A percentile compares a stretch with the other conserved stretches of the same genome.
phyloP scores from a whole-genome alignment of 2,113 vertebrate species.

The Vicugna pacos region DNA sequence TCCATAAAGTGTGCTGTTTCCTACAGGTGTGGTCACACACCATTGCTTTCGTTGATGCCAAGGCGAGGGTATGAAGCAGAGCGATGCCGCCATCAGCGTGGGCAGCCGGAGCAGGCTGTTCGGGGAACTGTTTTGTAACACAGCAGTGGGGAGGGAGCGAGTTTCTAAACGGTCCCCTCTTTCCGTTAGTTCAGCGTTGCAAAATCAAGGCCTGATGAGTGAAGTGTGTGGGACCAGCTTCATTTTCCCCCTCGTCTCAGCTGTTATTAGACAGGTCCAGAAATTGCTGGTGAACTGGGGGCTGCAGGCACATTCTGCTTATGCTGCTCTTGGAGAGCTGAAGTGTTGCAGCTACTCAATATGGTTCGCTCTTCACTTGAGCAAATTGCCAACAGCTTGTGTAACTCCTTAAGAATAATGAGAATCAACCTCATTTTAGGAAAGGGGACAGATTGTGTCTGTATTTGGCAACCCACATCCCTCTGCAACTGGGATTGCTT shows the following conservation, averaged over 20 bases:
- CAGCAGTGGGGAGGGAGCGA: background rate
- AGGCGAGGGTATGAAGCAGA: background rate
- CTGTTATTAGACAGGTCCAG: constrained; percentile 43
- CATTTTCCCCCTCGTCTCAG: background rate
- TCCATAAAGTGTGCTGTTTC: background rate
- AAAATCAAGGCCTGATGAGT: background rate
- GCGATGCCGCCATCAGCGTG: background rate
- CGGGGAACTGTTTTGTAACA: constrained; percentile 26
- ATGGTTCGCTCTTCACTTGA: constrained; percentile 59
- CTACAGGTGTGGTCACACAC: background rate
- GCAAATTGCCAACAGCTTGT: constrained; percentile 69
- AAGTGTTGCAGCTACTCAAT: constrained; percentile 42
- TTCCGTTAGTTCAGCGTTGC: constrained; percentile 61
- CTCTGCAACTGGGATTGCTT: constrained; percentile 65
- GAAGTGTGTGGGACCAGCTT: background rate
- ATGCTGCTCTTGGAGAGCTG: background rate
- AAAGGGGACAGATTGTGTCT: constrained; percentile 67
- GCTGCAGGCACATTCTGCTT: background rate
- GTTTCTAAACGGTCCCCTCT: constrained; percentile 50
- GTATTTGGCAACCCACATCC: constrained; percentile 35
- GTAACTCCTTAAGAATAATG: constrained; percentile 66
- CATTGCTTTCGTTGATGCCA: background rate
- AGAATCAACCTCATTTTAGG: constrained; percentile 72
- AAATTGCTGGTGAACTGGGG: background rate
- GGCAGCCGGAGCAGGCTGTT: background rate